A percentile compares a stretch with the other conserved stretches of the same genome.
phyloP scores from a whole-genome alignment of 2,888 invertebrate species.

The Epistrophe eligans region DNA sequence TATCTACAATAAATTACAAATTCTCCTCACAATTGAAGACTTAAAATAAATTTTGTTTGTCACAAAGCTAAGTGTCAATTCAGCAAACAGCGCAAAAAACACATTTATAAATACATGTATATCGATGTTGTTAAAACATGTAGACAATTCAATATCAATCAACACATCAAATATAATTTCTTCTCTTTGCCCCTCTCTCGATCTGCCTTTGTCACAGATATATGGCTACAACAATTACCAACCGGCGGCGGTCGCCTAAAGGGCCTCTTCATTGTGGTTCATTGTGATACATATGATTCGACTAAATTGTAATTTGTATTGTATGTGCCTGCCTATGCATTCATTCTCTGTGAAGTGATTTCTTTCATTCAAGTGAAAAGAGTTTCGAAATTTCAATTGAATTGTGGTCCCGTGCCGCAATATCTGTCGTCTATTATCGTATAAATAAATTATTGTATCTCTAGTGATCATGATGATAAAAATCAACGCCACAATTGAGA shows the following conservation, averaged over 20 bases:
- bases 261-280: constrained; percentile 30
- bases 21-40: background rate
- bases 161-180: constrained; percentile 62
- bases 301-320: constrained; percentile 32
- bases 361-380: constrained; percentile 51
- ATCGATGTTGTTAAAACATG: constrained; percentile 8
- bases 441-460: constrained; percentile 42
- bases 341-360: constrained; percentile 49
- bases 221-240: constrained; percentile 1
- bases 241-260: background rate
- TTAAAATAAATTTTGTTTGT: background rate
- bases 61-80: background rate
- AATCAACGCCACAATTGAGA: constrained; percentile 35
- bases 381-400: constrained; percentile 72
- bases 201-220: background rate
- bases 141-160: constrained; percentile 65
- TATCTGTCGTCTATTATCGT: constrained; percentile 50
- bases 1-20: background rate
- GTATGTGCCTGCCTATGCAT: background rate
- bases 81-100: background rate
- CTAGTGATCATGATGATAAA: constrained; percentile 19
- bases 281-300: constrained; percentile 17
- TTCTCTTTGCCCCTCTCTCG: background rate
- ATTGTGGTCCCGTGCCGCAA: constrained; percentile 73
- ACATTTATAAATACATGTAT: background rate